Evolutionary conservation across 2,888 invertebrate genomes (phyloP).

Genomic region (Scelioninae gen. 1): DNA sequence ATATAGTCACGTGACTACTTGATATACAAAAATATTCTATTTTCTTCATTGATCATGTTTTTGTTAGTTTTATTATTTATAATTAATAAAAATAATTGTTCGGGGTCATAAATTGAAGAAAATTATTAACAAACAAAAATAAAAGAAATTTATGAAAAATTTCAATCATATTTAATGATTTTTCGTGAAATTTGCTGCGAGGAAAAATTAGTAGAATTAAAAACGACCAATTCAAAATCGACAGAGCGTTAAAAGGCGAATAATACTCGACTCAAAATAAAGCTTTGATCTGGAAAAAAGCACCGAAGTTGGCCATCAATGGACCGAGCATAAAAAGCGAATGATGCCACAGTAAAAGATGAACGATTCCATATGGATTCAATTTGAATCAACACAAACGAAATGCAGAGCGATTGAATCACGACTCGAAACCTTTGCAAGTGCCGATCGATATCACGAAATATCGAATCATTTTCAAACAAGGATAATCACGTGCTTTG

Average conservation of each 20-base stretch:
- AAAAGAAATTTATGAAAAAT: no score
- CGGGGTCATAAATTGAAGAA: no score
- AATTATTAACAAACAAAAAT: no score
- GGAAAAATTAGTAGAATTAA: no score
- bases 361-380: slow-evolving; percentile 35
- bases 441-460: slow-evolving; percentile 61
- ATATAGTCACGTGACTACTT: no score
- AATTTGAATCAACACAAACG: slow-evolving; percentile 33
- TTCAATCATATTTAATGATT: no score
- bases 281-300: neutral
- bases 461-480: slow-evolving; percentile 55
- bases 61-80: no score
- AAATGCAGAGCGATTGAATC: slow-evolving; percentile 53
- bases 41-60: no score
- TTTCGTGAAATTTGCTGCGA: no score
- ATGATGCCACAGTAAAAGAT: slow-evolving; percentile 16
- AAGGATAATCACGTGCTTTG: slow-evolving; percentile 55
- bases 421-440: no score
- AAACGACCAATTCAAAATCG: neutral
- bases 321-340: slow-evolving; percentile 1
- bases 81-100: no score
- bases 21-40: no score
- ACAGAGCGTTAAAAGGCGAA: slow-evolving; percentile 5
- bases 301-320: slow-evolving; percentile 19
- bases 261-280: neutral